A percentile compares a stretch with the other conserved stretches of the same genome.
These are phyloP conservation scores for Hymenopus coronatus DNA, from an alignment of 2,888 invertebrate species.

Conservation along the genomic window DNA sequence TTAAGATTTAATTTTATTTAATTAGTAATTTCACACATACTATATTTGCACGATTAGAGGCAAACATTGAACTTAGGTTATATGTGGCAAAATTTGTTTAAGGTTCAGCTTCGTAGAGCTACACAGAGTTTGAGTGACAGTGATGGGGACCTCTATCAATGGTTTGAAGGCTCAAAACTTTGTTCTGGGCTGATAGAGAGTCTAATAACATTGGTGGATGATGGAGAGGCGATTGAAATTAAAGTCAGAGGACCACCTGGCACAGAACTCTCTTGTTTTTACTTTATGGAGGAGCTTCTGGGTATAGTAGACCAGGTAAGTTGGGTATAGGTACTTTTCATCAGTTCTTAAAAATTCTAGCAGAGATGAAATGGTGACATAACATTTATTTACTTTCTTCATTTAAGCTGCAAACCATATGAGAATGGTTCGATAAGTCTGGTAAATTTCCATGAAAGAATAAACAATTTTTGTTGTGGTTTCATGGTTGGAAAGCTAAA, in stretches of 20 bases:
- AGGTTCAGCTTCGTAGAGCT: slow-evolving; percentile 59
- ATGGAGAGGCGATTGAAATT: slow-evolving; percentile 59
- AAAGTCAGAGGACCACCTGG: slow-evolving; percentile 63
- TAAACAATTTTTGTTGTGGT: no score
- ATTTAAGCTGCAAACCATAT: no score
- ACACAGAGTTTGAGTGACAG: slow-evolving; percentile 54
- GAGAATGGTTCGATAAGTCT: no score
- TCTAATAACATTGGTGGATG: slow-evolving; percentile 60
- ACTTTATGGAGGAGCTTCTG: slow-evolving; percentile 65
- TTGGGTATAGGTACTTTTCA: not conserved
- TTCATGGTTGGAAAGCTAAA: no score
- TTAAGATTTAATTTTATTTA: no score
- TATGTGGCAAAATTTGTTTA: not conserved
- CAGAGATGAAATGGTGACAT: no score
- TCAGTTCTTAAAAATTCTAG: not conserved
- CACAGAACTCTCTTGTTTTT: slow-evolving; percentile 58
- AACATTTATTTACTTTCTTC: no score
- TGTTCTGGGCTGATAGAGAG: slow-evolving; percentile 66
- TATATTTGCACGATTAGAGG: no score
- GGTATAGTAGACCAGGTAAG: slow-evolving; percentile 59
- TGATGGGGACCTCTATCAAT: slow-evolving; percentile 63
- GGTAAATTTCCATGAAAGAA: no score
- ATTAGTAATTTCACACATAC: no score
- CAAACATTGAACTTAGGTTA: not conserved
- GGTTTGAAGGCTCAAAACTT: slow-evolving; percentile 69